Evolutionary conservation across 2,888 invertebrate genomes (phyloP), one percentile per base, ranked within the genome.

Genomic region (Drosophila antonietae): DNA sequence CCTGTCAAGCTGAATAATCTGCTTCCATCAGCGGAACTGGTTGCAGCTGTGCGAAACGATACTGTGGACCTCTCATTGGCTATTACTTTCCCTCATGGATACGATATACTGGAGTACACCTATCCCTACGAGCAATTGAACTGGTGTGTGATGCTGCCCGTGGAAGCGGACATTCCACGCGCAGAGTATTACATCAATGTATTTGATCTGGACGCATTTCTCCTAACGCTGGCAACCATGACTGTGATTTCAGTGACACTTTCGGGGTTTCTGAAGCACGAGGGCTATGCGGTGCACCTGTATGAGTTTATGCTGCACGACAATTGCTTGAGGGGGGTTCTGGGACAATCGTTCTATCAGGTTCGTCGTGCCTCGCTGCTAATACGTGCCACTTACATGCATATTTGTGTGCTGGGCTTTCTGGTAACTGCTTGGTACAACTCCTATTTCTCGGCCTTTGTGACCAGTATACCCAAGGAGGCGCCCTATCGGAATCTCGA

Each of bases 341-440:
- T 92, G 46, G 90, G 91, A 0, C 92, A 91, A 23, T 75, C 92
- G 0, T 91, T 91, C 31, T 62, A 73, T 0, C 90, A 91, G 70
- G 75, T 91, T 0, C 49, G 67, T 0, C 56, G 72, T 3, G 84
- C 91, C 0, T 85, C 92, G 0, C 5, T 69, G 2, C 64, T 80
- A 1, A 75, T 92, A 5, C 81, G 88, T 1, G 83, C 78, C 37
- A 89, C 88, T 12, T 92, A 91, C 43, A 44, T 91, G 4, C 71
- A 90, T 60, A 91, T 92, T 9, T 91, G 90, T 56, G 37, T 89
- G 0, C 31, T 91, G 43, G 92, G 92, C 1, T 81, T 92, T 15
- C 68, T 91, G 5, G 73, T 92, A 5, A 91, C 91, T 7, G 89
- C 89, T 6, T 87, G 90, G 63, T 92, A 90, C 37, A 92, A 91